phyloP scores from a whole-genome alignment of 2,113 vertebrate species.

The Phylloscopus whistleri region DNA sequence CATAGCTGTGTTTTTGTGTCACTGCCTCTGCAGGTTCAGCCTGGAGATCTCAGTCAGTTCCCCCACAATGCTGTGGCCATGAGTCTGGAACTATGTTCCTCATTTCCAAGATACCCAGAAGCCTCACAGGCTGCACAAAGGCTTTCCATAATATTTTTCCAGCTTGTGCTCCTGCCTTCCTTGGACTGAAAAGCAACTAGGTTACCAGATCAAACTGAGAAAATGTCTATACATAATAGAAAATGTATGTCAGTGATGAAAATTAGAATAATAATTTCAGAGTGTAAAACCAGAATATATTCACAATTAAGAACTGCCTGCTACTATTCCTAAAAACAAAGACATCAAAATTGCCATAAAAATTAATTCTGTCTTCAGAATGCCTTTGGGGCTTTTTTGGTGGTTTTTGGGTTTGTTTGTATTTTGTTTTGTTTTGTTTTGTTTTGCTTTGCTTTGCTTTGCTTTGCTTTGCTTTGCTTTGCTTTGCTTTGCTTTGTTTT shows the following conservation, averaged over 20 bases:
- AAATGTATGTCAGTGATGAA: not conserved
- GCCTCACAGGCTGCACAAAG: not conserved
- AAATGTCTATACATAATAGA: not conserved
- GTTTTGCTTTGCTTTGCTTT: no score
- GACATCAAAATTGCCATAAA: not conserved
- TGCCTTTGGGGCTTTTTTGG: fast-evolving
- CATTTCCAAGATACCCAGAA: not conserved
- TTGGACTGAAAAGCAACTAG: not conserved
- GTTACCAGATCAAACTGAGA: not conserved
- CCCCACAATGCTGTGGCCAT: fast-evolving
- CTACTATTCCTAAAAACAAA: not conserved
- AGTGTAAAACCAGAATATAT: not conserved
- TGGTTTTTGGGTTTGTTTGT: fast-evolving
- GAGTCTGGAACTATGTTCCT: not conserved
- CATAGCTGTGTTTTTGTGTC: not conserved
- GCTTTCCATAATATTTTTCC: not conserved
- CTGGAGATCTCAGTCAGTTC: not conserved
- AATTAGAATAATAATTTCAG: not conserved
- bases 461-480: no score
- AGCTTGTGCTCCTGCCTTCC: not conserved
- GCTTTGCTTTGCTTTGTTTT: no score
- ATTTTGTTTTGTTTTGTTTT: no score
- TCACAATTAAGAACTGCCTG: not conserved
- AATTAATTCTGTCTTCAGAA: not conserved
- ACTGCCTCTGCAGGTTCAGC: not conserved